Evolutionary conservation across 1,140 invertebrate genomes (phyloP).

Genomic region (fruit fly (Drosophila melanogaster)): DNA sequence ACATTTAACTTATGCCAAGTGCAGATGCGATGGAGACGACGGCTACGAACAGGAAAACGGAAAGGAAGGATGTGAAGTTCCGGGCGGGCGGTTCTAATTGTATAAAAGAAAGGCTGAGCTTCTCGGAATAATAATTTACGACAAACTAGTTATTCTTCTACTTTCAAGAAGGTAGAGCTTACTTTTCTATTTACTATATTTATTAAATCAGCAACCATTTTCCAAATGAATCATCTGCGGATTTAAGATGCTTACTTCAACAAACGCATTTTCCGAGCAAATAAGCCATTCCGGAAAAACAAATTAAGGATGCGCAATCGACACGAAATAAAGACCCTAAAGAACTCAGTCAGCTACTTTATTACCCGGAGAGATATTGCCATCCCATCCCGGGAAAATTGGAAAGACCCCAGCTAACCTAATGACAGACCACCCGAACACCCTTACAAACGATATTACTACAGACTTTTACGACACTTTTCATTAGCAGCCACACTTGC

Average conservation of each 20-base stretch:
- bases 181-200: too few relatives aligned
- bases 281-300: background rate
- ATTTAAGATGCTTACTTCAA: background rate
- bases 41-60: constrained; percentile 11
- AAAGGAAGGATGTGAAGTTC: constrained; percentile 3
- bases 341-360: constrained; percentile 28
- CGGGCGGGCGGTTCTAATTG: constrained; percentile 5
- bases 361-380: constrained; percentile 7
- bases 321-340: constrained; percentile 11
- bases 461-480: constrained; percentile 61
- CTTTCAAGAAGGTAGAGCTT: too few relatives aligned
- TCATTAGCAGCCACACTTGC: constrained; percentile 77
- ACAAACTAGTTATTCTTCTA: background rate
- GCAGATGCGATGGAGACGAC: constrained; percentile 29
- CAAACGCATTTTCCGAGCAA: background rate
- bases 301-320: constrained; percentile 11
- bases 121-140: background rate
- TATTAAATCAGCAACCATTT: too few relatives aligned
- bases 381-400: background rate
- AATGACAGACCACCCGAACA: constrained; percentile 17
- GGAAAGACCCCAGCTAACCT: constrained; percentile 5
- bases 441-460: constrained; percentile 29
- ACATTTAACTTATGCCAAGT: constrained; percentile 78
- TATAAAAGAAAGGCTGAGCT: constrained; percentile 4
- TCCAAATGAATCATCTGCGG: background rate